Evolutionary conservation across 2,797 vertebrate genomes (phyloP).

Genomic region (Nothura maculosa): DNA sequence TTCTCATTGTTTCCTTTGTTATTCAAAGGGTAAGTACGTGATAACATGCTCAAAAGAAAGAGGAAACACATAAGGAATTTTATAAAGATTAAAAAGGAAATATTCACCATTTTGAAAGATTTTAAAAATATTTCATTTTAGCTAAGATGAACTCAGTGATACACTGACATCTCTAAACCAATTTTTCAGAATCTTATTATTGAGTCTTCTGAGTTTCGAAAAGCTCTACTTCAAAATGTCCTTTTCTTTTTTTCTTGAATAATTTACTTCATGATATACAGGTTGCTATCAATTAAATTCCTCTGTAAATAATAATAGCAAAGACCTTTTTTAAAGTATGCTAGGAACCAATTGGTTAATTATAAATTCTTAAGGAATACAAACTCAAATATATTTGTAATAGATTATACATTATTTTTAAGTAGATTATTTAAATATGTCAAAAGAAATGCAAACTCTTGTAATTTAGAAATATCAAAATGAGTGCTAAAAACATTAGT

Average conservation of each 20-base stretch:
- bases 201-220: not conserved
- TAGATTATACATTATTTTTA: not conserved
- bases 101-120: not conserved
- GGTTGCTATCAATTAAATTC: not conserved
- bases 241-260: not conserved
- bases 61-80: not conserved
- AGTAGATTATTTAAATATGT: not conserved
- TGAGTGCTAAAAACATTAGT: not conserved
- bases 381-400: not conserved
- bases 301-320: not conserved
- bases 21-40: not conserved
- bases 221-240: not conserved
- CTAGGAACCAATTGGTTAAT: not conserved
- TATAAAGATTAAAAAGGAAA: not conserved
- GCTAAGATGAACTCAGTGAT: not conserved
- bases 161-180: not conserved
- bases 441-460: not conserved
- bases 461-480: not conserved
- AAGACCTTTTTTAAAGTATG: not conserved
- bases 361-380: not conserved
- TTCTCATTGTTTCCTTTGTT: not conserved
- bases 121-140: not conserved
- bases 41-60: not conserved
- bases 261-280: not conserved
- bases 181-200: not conserved